phyloP scores from a whole-genome alignment of 1,140 invertebrate genomes.

The Leucophenga varia region DNA sequence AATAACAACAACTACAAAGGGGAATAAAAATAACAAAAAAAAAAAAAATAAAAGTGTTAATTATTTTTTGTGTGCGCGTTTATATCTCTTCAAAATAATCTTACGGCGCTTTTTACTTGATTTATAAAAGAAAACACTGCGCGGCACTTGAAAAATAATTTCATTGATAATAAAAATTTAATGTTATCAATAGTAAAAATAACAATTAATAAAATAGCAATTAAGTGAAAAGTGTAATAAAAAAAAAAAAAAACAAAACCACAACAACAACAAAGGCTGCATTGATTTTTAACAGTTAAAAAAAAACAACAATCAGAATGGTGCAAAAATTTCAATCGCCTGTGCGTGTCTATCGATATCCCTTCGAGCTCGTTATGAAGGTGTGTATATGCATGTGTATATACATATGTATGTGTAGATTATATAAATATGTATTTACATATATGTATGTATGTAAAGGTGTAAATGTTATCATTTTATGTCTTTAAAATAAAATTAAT shows the following conservation, averaged over 20 bases:
- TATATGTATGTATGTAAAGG: constrained; percentile 15
- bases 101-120: too few relatives aligned
- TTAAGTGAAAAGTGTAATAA: constrained; percentile 14
- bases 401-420: background rate
- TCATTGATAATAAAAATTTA: too few relatives aligned
- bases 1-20: too few relatives aligned
- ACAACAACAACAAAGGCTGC: constrained; percentile 8
- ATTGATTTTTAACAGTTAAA: background rate
- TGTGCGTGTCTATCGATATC: constrained; percentile 93
- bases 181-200: too few relatives aligned
- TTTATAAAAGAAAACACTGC: too few relatives aligned
- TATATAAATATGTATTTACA: constrained; percentile 2
- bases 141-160: too few relatives aligned
- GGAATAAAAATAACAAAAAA: too few relatives aligned
- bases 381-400: constrained; percentile 66
- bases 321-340: constrained; percentile 96
- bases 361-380: constrained; percentile 95
- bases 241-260: constrained; percentile 2
- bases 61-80: too few relatives aligned
- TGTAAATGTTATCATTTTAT: constrained; percentile 13
- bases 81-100: too few relatives aligned
- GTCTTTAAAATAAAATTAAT: background rate
- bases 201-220: too few relatives aligned
- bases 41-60: too few relatives aligned
- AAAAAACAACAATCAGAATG: constrained; percentile 63